phyloP scores from a whole-genome alignment of 2,888 invertebrate species.

The Homarus gammarus region DNA sequence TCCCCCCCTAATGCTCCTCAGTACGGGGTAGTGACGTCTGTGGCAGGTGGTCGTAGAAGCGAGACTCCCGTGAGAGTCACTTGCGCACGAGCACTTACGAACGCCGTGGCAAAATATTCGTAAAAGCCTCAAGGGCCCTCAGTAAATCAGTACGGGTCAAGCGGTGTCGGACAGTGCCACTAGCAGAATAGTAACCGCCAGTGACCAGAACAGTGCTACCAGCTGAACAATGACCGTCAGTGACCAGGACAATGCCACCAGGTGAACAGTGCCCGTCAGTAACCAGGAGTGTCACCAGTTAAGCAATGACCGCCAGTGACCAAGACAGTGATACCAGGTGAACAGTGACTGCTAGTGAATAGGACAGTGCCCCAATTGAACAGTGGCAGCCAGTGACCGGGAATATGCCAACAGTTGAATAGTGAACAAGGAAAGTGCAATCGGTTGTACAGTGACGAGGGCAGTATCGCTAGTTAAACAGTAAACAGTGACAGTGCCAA shows the following conservation, averaged over 20 bases:
- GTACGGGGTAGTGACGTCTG: constrained; percentile 26
- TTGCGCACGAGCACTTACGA: constrained; percentile 68
- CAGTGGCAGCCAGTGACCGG: no score
- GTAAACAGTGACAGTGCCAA: no score
- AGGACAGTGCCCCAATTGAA: no score
- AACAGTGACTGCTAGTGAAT: background rate
- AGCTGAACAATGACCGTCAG: background rate
- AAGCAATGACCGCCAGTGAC: background rate
- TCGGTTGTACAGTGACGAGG: no score
- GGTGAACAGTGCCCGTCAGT: background rate
- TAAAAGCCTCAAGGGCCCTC: constrained; percentile 68
- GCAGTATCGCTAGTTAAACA: no score
- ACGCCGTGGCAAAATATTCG: constrained; percentile 62
- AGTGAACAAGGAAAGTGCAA: no score
- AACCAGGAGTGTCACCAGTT: background rate
- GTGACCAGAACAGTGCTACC: constrained; percentile 9
- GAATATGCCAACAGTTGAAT: no score
- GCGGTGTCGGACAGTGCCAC: constrained; percentile 64
- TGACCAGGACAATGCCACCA: background rate
- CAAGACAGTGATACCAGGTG: background rate
- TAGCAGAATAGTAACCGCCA: constrained; percentile 4
- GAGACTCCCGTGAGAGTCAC: constrained; percentile 41
- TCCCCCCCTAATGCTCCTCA: no score
- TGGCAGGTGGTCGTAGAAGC: constrained; percentile 49
- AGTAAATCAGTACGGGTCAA: constrained; percentile 71